A percentile compares a stretch with the other conserved stretches of the same genome.
Conservation (phyloP, 1,140 invertebrate genomes). For the Zaprionus gabonicus region DNA sequence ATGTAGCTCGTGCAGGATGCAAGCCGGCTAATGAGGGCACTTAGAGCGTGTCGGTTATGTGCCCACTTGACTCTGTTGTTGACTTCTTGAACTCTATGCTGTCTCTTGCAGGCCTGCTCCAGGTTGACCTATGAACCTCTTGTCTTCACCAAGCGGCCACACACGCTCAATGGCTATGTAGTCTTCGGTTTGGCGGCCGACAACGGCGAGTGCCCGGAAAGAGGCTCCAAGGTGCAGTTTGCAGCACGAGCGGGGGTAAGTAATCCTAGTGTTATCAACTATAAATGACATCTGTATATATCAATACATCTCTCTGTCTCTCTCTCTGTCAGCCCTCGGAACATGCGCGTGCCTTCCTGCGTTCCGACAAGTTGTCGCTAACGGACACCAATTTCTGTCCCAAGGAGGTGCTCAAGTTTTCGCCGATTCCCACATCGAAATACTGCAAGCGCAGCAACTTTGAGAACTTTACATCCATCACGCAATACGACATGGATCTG, state of each 20-base stretch:
- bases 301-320: no score
- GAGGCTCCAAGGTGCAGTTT: slow-evolving; percentile 69
- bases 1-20: slow-evolving; percentile 23
- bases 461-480: slow-evolving; percentile 81
- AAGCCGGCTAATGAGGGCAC: slow-evolving; percentile 45
- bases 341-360: slow-evolving; percentile 73
- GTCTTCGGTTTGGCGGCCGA: slow-evolving; percentile 70
- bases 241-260: slow-evolving; percentile 77
- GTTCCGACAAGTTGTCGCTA: slow-evolving; percentile 70
- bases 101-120: slow-evolving; percentile 65
- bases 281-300: background rate
- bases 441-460: slow-evolving; percentile 82
- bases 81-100: slow-evolving; percentile 27
- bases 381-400: slow-evolving; percentile 81
- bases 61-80: slow-evolving; percentile 35
- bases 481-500: slow-evolving; percentile 77
- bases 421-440: slow-evolving; percentile 78
- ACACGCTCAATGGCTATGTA: slow-evolving; percentile 74
- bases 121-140: slow-evolving; percentile 78
- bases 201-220: slow-evolving; percentile 65
- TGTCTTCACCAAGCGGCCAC: slow-evolving; percentile 82
- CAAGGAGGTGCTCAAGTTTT: slow-evolving; percentile 82
- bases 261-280: background rate
- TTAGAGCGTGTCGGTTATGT: slow-evolving; percentile 32
- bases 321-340: slow-evolving; percentile 69